Conservation (phyloP, 2,113 vertebrate genomes). For the Rhynchomys soricoides region DNA sequence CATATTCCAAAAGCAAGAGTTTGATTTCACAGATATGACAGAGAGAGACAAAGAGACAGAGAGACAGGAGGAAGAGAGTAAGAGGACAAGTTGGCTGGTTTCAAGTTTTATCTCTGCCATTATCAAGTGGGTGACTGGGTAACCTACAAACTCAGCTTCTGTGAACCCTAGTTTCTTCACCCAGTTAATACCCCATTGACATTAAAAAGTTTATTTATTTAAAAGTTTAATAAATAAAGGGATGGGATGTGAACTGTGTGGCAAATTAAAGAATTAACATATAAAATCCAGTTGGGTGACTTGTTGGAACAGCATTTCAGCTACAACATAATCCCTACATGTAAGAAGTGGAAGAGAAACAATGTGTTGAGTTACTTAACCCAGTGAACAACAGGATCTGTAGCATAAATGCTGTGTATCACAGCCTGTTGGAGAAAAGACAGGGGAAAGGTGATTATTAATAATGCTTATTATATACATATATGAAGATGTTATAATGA, state of each 20-base stretch:
- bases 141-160: not conserved
- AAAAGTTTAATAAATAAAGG: not conserved
- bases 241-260: not conserved
- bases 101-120: slow-evolving; percentile 11
- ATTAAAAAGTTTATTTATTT: not conserved
- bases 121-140: not conserved
- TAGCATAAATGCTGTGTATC: not conserved
- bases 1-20: not conserved
- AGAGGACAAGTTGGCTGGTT: not conserved
- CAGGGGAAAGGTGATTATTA: too few species aligned
- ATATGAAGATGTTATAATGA: not conserved
- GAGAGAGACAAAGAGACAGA: not conserved
- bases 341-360: not conserved
- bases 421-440: not conserved
- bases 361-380: slow-evolving; percentile 10
- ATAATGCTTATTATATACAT: not conserved
- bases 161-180: not conserved
- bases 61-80: not conserved
- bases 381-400: not conserved
- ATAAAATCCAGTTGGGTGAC: not conserved
- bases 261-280: not conserved
- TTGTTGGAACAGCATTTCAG: not conserved
- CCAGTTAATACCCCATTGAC: slow-evolving; percentile 1
- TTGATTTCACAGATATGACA: not conserved
- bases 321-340: not conserved